Evolutionary conservation across 2,888 invertebrate genomes (phyloP).

Genomic region (Halictus ligatus): DNA sequence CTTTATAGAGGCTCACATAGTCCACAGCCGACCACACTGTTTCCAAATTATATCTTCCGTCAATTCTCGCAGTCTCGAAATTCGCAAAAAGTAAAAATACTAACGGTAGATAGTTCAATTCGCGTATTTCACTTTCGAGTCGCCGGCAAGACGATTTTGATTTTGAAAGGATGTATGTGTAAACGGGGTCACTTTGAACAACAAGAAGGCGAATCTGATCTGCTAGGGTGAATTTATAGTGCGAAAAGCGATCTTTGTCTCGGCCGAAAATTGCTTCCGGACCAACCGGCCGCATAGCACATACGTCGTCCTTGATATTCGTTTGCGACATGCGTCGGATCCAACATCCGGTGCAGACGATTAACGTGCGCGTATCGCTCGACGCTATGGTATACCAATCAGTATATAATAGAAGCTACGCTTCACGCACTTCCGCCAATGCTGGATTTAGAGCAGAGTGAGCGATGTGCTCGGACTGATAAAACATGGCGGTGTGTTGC

Average conservation of each 20-base stretch:
- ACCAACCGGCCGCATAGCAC: conserved; percentile 22
- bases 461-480: conserved; percentile 60
- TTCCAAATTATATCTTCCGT: no score
- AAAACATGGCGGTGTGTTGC: conserved; percentile 37
- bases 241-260: not conserved
- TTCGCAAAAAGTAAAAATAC: no score
- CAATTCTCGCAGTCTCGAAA: no score
- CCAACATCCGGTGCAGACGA: conserved; percentile 68
- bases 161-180: not conserved
- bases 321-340: conserved; percentile 61
- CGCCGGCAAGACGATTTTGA: no score
- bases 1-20: no score
- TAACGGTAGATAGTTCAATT: no score
- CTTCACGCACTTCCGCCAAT: conserved; percentile 74
- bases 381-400: conserved; percentile 66
- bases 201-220: not conserved
- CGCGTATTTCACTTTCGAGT: no score
- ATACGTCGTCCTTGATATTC: conserved; percentile 67
- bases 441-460: conserved; percentile 68
- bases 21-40: no score
- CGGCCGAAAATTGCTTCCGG: conserved; percentile 7
- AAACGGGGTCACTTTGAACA: not conserved
- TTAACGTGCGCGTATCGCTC: conserved; percentile 63
- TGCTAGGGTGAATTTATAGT: not conserved
- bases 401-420: conserved; percentile 59